Conservation (phyloP, 2,888 invertebrate genomes). For the Drosophila colorata region DNA sequence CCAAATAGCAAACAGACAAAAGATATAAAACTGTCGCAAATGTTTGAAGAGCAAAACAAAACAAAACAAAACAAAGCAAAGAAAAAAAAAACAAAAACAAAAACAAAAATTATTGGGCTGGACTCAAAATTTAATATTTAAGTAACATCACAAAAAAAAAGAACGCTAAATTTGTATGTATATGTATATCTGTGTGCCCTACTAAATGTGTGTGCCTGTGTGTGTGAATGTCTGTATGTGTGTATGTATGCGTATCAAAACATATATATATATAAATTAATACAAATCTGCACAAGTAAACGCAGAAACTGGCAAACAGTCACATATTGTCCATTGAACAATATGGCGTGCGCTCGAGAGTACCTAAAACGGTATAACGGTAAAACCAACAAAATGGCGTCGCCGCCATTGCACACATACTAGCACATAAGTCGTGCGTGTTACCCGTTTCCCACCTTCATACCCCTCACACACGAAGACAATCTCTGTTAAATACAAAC, state of each 20-base stretch:
- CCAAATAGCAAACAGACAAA: constrained; percentile 2
- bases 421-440: constrained; percentile 29
- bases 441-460: constrained; percentile 11
- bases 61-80: constrained; percentile 38
- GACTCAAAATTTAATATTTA: constrained; percentile 81
- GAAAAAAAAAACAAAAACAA: constrained; percentile 29
- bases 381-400: constrained; percentile 31
- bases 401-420: constrained; percentile 28
- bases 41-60: constrained; percentile 52
- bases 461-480: constrained; percentile 57
- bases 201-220: constrained; percentile 35
- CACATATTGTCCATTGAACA: constrained; percentile 39
- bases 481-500: constrained; percentile 62
- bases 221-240: constrained; percentile 13
- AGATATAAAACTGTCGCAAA: constrained; percentile 48
- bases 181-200: constrained; percentile 38
- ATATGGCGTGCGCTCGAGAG: constrained; percentile 58
- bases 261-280: constrained; percentile 28
- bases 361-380: constrained; percentile 53
- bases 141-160: constrained; percentile 47
- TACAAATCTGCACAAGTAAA: constrained; percentile 27
- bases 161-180: constrained; percentile 39
- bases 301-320: constrained; percentile 25
- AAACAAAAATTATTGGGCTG: constrained; percentile 79
- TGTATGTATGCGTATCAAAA: constrained; percentile 29